phyloP scores from a whole-genome alignment of 2,113 vertebrate species.

The Macrotis lagotis region DNA sequence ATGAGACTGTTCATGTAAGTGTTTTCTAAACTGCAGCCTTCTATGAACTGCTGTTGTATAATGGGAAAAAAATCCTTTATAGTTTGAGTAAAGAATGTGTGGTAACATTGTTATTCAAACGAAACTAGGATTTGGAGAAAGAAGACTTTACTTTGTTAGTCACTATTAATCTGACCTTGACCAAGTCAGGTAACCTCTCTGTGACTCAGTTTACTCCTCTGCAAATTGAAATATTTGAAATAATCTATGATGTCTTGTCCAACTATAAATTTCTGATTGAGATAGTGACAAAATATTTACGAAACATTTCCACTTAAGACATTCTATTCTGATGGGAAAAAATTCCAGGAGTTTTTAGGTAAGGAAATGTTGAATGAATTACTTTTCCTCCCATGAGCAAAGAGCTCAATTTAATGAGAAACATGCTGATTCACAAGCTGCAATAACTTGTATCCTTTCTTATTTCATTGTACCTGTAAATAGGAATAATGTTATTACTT shows the following conservation, averaged over 20 bases:
- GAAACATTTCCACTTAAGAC: not conserved
- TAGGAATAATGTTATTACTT: not conserved
- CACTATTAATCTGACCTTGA: not conserved
- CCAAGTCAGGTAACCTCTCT: not conserved
- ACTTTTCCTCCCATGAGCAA: not conserved
- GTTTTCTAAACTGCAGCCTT: not conserved
- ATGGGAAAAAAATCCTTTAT: not conserved
- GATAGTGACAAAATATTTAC: not conserved
- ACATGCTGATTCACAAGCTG: not conserved
- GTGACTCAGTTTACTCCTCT: not conserved
- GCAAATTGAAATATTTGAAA: not conserved
- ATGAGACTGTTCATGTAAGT: not conserved
- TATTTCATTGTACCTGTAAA: not conserved
- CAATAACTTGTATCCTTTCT: not conserved
- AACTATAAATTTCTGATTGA: not conserved
- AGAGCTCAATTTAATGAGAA: not conserved
- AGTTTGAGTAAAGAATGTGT: not conserved
- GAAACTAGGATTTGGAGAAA: not conserved
- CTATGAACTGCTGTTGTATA: not conserved
- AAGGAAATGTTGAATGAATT: not conserved
- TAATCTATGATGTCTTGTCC: not conserved
- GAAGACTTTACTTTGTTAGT: not conserved
- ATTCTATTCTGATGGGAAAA: not conserved
- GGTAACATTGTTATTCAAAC: not conserved
- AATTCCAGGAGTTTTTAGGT: not conserved